Conservation (phyloP, 2,888 invertebrate species). For the Trypoxylon attenuatum region DNA sequence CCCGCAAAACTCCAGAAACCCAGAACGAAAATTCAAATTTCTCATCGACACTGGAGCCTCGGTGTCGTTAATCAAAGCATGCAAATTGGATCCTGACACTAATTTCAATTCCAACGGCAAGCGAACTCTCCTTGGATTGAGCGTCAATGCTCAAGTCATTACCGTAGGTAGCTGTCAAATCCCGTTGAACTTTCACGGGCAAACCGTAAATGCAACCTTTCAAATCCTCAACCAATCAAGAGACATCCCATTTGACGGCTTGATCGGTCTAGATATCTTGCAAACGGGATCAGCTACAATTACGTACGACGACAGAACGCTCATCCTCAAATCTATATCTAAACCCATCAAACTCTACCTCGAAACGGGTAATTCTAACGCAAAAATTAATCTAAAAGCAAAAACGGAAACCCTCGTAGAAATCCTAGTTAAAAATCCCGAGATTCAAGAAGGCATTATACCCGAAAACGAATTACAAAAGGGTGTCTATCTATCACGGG, state of each 20-base stretch:
- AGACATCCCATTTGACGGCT: conserved; percentile 11
- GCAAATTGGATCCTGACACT: not conserved
- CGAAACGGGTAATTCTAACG: too few relatives aligned
- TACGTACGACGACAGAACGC: not conserved
- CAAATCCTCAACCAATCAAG: not conserved
- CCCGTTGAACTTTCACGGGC: not conserved
- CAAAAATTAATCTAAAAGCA: too few relatives aligned
- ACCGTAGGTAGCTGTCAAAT: too few relatives aligned
- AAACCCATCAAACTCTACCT: too few relatives aligned
- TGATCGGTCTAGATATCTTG: conserved; percentile 8
- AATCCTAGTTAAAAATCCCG: too few relatives aligned
- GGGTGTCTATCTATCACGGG: too few relatives aligned
- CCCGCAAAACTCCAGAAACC: not conserved
- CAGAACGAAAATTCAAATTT: not conserved
- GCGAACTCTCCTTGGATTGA: not conserved
- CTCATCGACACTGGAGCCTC: not conserved
- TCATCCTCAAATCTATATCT: not conserved
- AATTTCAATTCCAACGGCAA: not conserved
- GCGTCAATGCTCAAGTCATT: not conserved
- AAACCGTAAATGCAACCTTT: not conserved
- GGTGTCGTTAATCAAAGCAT: not conserved
- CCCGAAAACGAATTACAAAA: too few relatives aligned
- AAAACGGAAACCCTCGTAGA: too few relatives aligned
- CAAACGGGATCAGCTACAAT: conserved; percentile 3
- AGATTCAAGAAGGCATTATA: too few relatives aligned